A percentile compares a stretch with the other conserved stretches of the same genome.
Evolutionary conservation across 1,140 invertebrate species (phyloP).

Genomic region (Lineus longissimus): DNA sequence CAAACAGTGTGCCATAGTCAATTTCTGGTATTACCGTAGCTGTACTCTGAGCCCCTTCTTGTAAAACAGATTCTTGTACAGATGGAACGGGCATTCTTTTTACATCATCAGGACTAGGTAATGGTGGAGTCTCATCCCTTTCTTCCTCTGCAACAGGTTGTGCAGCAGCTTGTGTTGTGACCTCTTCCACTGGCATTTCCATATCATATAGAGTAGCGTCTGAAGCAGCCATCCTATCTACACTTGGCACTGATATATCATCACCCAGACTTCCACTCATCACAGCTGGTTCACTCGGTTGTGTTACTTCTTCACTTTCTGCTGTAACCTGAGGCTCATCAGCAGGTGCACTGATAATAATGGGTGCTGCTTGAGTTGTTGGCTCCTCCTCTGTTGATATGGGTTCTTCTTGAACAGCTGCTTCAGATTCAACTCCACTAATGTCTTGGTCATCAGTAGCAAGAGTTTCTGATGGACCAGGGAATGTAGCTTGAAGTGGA

Average conservation of each 20-base stretch:
- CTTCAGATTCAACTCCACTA: too few relatives aligned
- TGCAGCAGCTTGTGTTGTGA: conserved; percentile 17
- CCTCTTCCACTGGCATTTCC: conserved; percentile 47
- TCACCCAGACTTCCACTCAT: conserved; percentile 32
- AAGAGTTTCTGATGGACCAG: not conserved
- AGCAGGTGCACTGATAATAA: not conserved
- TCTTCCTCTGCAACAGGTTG: not conserved
- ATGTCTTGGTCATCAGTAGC: not conserved
- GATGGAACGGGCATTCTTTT: too few relatives aligned
- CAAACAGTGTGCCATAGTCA: not conserved
- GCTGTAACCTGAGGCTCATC: conserved; percentile 12
- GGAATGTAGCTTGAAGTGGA: not conserved
- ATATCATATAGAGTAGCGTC: conserved; percentile 46
- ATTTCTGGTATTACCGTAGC: not conserved
- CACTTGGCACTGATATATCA: conserved; percentile 24
- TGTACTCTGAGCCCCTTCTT: too few relatives aligned
- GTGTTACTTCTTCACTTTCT: conserved; percentile 10
- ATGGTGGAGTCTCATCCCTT: not conserved
- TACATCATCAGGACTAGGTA: too few relatives aligned
- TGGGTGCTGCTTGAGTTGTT: not conserved
- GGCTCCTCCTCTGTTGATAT: not conserved
- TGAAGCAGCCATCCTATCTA: conserved; percentile 31
- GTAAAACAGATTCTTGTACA: too few relatives aligned
- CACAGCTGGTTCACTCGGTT: conserved; percentile 4
- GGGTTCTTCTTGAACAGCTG: conserved; percentile 8